These are phyloP conservation scores for Spatulosminthurus flaviceps DNA, from an alignment of 2,888 invertebrate species.

Conservation along the genomic window DNA sequence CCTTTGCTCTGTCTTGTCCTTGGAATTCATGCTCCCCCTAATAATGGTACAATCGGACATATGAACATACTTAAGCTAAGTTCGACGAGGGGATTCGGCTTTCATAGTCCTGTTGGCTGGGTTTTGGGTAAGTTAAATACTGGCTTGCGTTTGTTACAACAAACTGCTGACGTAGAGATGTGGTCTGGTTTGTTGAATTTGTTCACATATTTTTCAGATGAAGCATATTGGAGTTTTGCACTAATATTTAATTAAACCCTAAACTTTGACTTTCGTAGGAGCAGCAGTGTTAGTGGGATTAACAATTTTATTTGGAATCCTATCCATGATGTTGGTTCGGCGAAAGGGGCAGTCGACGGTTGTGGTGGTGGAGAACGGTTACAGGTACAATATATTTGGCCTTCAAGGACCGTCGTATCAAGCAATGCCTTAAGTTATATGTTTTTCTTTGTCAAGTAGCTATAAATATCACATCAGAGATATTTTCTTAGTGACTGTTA, in stretches of 20 bases:
- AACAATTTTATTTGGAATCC: conserved; percentile 55
- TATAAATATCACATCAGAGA: too few species aligned
- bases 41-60: conserved; percentile 68
- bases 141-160: too few species aligned
- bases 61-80: conserved; percentile 15
- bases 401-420: too few species aligned
- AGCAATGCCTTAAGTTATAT: too few species aligned
- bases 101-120: conserved; percentile 59
- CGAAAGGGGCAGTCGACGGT: background rate
- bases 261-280: conserved; percentile 42
- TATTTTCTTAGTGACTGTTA: too few species aligned
- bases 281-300: conserved; percentile 57
- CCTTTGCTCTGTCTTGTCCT: conserved; percentile 73
- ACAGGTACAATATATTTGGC: conserved; percentile 35
- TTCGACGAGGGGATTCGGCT: conserved; percentile 31
- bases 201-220: too few species aligned
- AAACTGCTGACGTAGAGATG: too few species aligned
- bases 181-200: too few species aligned
- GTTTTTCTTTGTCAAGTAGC: too few species aligned
- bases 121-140: conserved; percentile 56
- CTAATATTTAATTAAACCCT: too few species aligned
- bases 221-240: too few species aligned
- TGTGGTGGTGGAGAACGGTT: conserved; percentile 30
- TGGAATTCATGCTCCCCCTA: conserved; percentile 68
- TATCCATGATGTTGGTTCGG: conserved; percentile 54